A percentile compares a stretch with the other conserved stretches of the same genome.
These are phyloP conservation scores for Drosophila sulfurigaster DNA, from an alignment of 1,140 invertebrate species.

Conservation along the genomic window DNA sequence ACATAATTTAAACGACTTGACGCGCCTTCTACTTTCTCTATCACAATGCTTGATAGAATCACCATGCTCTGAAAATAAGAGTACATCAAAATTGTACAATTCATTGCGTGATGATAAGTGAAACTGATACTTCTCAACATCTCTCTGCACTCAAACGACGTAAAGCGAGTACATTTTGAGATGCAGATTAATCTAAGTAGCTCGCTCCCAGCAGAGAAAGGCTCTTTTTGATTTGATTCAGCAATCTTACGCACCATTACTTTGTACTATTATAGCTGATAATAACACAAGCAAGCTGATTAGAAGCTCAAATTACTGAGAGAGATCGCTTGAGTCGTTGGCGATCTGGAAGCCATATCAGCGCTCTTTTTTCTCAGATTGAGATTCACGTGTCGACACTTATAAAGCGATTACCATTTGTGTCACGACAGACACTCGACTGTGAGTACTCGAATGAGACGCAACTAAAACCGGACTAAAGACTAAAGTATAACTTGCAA, in stretches of 20 bases:
- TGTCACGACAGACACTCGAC: conserved; percentile 63
- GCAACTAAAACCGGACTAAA: conserved; percentile 52
- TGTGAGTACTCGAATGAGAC: conserved; percentile 45
- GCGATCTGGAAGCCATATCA: conserved; percentile 14
- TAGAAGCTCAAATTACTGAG: not conserved
- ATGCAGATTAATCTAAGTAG: not conserved
- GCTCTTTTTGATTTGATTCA: not conserved
- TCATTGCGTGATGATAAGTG: not conserved
- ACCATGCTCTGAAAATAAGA: too few relatives aligned
- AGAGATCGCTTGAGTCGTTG: conserved; percentile 2
- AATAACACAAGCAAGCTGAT: conserved; percentile 22
- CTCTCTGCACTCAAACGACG: not conserved
- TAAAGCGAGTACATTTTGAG: not conserved
- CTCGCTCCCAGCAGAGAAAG: conserved; percentile 5
- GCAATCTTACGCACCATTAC: conserved; percentile 17
- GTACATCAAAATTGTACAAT: not conserved
- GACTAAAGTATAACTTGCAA: conserved; percentile 38
- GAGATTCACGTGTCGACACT: conserved; percentile 69
- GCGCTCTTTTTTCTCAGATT: conserved; percentile 2
- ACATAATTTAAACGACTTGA: too few relatives aligned
- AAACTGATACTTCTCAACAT: not conserved
- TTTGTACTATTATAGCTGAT: not conserved
- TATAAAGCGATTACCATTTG: conserved; percentile 72
- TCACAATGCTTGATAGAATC: too few relatives aligned
- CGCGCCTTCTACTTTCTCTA: too few relatives aligned